Evolutionary conservation across 2,888 invertebrate species (phyloP).

Genomic region (Nebria brevicollis): DNA sequence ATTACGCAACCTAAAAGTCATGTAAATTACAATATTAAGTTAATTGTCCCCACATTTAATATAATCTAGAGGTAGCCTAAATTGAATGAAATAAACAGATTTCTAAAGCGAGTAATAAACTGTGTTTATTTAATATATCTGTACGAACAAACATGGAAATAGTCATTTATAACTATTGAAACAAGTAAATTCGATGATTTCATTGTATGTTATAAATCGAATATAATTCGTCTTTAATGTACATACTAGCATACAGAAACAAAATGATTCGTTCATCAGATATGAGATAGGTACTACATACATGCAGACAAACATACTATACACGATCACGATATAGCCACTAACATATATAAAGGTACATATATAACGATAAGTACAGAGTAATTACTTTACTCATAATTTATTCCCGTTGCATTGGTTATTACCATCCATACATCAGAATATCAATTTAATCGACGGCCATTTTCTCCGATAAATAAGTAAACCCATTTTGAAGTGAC

Average conservation of each 20-base stretch:
- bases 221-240: not conserved
- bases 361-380: not conserved
- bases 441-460: constrained; percentile 43
- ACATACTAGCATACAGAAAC: not conserved
- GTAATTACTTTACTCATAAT: constrained; percentile 26
- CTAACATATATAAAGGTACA: not conserved
- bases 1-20: too few species aligned
- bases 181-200: not conserved
- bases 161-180: not conserved
- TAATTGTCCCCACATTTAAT: too few species aligned
- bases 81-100: too few species aligned
- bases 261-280: not conserved
- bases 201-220: not conserved
- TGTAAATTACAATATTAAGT: too few species aligned
- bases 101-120: too few species aligned
- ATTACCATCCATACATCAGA: constrained; percentile 30
- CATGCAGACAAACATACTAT: too few species aligned
- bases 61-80: too few species aligned
- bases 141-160: not conserved
- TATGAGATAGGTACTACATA: not conserved
- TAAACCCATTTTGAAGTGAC: constrained; percentile 31
- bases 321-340: not conserved
- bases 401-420: constrained; percentile 20
- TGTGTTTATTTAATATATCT: not conserved
- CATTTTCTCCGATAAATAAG: constrained; percentile 39